Base-by-base conservation (phyloP, 2,888 invertebrate genomes). In the Nomada hirtipes region DNA sequence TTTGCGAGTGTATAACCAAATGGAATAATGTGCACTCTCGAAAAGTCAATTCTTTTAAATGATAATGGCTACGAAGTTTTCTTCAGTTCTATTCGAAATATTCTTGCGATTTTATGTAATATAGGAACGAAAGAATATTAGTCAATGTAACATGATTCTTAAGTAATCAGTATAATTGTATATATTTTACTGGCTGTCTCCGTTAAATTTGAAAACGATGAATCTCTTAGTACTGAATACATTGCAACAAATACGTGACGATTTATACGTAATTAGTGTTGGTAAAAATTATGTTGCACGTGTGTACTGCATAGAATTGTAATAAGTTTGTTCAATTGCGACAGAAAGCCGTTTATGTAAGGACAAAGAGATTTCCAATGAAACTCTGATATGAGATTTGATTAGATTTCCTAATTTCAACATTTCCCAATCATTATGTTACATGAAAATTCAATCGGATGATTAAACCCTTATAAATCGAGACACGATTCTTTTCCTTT, bases 341-440 rank as follows among this genome's bases (percentile, higher is more conserved):
- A 47, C 20, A n/a, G 15, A n/a, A 55, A 47, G 36, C 36, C 11
- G 23, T 76, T 55, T 47, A 55, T 42, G 76, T 72, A 50, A 72
- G 63, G 72, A 72, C n/a, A 55, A 76, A 76, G 26, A 71, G 76
- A 76, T 63, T 76, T 76, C 20, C 60, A 70, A 60, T 23, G 20
- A 68, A 70, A 70, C 29, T 57, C 47, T 69, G 75, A 69, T 75
- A 61, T 61, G 76, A 42, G 36, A 20, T 42, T 64, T 71, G 13
- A 61, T 53, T 53, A 61, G 44, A 42, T 50, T 15, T 60, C n/a
- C 10, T 13, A 29, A 26, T 57, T 57, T 23, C 29, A 18, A 61
- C 13, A 20, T 75, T 42, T 52, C n/a, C 44, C 50, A 61, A 60
- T 71, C 4, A 52, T 50, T 36, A 50, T 61, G 23, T 71, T 61